Base-by-base conservation (phyloP, 2,888 invertebrate genomes). In the Eilema depressum region DNA sequence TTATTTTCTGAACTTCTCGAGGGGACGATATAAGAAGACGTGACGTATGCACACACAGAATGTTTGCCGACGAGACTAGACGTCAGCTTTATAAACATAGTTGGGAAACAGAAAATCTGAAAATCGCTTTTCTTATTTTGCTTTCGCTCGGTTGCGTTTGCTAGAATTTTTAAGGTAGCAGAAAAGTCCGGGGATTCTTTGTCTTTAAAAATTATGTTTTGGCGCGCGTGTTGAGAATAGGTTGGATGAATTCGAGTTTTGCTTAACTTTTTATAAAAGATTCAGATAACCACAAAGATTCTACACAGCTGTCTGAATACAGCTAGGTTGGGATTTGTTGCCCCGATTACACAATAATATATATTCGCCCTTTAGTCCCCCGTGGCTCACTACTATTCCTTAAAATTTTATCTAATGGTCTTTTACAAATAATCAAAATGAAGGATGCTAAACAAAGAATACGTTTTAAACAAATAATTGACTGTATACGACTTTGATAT, bases 1-100 rank as follows among this genome's bases (percentile, higher is more conserved):
- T 65, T 65, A 65, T 64, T 64, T 64, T 64, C 53, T 28, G 28
- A 53, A 25, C 53, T 65, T 14, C 65, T 30, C 65, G 7, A 30
- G 30, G 56, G 65, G 65, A 26, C 30, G 65, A 65, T 65, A 53
- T 30, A 30, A 30, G 30, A 65, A 26, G 56, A 63, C 63, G 63
- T 56, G 64, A 65, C 64, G 56, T 65, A 65, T 56, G 53, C 28
- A 64, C 41, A 56, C 33, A 53, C 23, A 53, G 30, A 65, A 23
- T 33, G 65, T 56, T 65, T 56, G 0, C 47, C 47, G 20, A 47
- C 47, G 11, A 7, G 47, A 41, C 47, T 63, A 63, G 63, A 63
- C 63, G 63, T 12, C 12, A 7, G 20, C 47, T 47, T n/a, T 47
- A 17, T 63, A 63, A 47, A 63, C 41, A 28, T 26, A 47, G 47